Evolutionary conservation across 2,113 vertebrate genomes (phyloP), one percentile per base, ranked within the genome.

Genomic region (Motacilla alba): DNA sequence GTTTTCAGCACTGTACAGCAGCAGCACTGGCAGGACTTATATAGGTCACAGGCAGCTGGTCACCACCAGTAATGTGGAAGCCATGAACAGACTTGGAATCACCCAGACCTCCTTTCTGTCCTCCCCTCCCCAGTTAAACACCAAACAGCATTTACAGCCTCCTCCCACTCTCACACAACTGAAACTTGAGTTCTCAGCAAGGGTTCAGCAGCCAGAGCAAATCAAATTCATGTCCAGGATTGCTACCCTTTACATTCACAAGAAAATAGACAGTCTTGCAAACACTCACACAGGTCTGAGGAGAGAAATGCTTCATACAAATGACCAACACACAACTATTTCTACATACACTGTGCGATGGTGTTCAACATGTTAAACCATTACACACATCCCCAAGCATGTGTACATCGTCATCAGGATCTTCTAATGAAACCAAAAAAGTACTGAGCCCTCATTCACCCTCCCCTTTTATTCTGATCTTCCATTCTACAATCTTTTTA

Each of bases 311-410:
- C 21, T 24, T 90, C 33, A 19, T 23, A 41, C 17, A 56, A 77
- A 52, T 19, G 10, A 89, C 30, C 17, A 43, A 24, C 30, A 47
- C 20, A 62, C 26, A 85, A 49, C 35, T 43, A 31, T 35, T 82
- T 69, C 49, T 70, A 35, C 31, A 16, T 44, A 10, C 1, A 3
- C 28, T 13, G 18, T 27, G 37, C 58, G 19, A 1, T 67, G 19
- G 46, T 14, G 16, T 89, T 53, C n/a, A 93, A 13, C n/a, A 15
- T 5, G 17, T 44, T 47, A 77, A 78, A 22, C 27, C 21, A 35
- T 2, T 74, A 21, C 50, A 56, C 5, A 24, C 30, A 74, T 44
- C 27, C 33, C 22, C 55, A 74, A 9, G 41, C 0, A 0, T 4
- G 4, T 1, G 5, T 19, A 68, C 33, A 83, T 83, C 41, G 56